phyloP scores from a whole-genome alignment of 2,888 invertebrate species.

The Pharmacophagus antenor region DNA sequence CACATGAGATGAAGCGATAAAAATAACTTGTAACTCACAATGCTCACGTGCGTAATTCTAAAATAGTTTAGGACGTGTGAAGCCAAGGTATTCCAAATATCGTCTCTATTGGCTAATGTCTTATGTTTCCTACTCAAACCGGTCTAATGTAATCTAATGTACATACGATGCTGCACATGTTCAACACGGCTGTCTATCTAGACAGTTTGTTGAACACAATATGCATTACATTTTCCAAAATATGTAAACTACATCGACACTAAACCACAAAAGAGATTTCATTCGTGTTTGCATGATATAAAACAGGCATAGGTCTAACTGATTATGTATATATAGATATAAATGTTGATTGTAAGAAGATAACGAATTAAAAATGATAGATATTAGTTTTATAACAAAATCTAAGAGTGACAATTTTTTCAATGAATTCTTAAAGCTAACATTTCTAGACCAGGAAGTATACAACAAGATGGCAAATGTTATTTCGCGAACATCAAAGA shows the following conservation, averaged over 20 bases:
- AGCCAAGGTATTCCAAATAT: slow-evolving; percentile 42
- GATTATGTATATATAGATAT: neutral
- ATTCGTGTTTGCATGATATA: neutral
- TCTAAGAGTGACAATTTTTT: no score
- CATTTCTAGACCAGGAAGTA: slow-evolving; percentile 2
- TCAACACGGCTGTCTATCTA: neutral
- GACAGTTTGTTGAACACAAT: neutral
- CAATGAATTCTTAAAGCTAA: no score
- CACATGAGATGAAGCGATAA: slow-evolving; percentile 38
- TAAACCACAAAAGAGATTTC: neutral
- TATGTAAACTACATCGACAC: slow-evolving; percentile 12
- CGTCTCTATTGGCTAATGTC: slow-evolving; percentile 32
- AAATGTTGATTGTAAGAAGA: neutral
- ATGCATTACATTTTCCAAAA: slow-evolving; percentile 14
- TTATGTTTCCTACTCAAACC: slow-evolving; percentile 21
- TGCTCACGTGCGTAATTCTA: slow-evolving; percentile 39
- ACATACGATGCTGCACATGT: slow-evolving; percentile 4
- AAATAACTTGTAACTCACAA: slow-evolving; percentile 43
- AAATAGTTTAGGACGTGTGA: slow-evolving; percentile 42
- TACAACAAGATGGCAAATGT: no score
- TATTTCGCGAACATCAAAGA: slow-evolving; percentile 4
- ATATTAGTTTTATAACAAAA: no score
- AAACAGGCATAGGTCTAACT: neutral
- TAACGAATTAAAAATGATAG: neutral
- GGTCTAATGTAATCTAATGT: slow-evolving; percentile 14